Evolutionary conservation across 2,888 invertebrate genomes (phyloP).

Genomic region (Hecatera dysodea): DNA sequence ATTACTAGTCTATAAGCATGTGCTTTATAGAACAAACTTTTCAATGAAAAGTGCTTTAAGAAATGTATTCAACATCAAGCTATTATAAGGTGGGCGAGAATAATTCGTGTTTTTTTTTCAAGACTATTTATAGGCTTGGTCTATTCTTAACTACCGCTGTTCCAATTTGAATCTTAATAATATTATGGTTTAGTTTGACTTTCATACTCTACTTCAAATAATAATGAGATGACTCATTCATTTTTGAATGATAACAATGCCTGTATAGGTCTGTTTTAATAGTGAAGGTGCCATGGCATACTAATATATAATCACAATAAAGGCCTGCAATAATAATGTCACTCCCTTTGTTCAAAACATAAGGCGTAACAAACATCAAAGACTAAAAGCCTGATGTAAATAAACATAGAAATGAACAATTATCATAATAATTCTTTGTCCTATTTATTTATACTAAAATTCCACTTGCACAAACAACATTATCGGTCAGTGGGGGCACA

Average conservation of each 20-base stretch:
- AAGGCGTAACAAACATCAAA: conserved; percentile 21
- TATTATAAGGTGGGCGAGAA: too few relatives aligned
- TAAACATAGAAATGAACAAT: conserved; percentile 18
- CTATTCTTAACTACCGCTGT: neutral
- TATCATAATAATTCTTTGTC: conserved; percentile 8
- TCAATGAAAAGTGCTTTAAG: too few relatives aligned
- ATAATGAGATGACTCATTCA: neutral
- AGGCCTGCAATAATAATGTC: conserved; percentile 20
- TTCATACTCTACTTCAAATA: neutral
- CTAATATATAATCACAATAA: neutral
- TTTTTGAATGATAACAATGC: conserved; percentile 9
- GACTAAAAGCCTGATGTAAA: conserved; percentile 40
- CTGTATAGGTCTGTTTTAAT: neutral
- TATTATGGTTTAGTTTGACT: neutral
- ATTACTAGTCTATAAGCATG: neutral
- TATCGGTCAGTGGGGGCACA: conserved; percentile 47
- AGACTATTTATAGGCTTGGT: too few relatives aligned
- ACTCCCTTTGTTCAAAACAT: conserved; percentile 21
- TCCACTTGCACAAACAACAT: conserved; percentile 59
- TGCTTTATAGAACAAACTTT: too few relatives aligned
- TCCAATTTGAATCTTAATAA: neutral
- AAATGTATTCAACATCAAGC: too few relatives aligned
- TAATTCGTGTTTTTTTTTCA: too few relatives aligned
- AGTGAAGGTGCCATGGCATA: neutral
- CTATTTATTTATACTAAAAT: conserved; percentile 32